These are phyloP conservation scores for Hemaris fuciformis DNA, from an alignment of 2,888 invertebrate species.

Conservation along the genomic window DNA sequence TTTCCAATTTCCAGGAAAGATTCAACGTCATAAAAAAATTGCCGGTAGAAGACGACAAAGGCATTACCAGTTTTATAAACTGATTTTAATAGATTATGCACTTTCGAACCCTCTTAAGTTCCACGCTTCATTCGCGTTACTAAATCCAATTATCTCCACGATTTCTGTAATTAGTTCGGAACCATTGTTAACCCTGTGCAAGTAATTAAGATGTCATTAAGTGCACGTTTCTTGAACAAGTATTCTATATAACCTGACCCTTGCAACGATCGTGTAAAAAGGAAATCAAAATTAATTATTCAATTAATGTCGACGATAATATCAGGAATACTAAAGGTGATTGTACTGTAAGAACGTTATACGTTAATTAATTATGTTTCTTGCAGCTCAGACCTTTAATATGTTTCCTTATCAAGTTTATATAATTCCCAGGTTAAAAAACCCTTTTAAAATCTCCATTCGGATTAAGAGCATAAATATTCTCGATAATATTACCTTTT, in stretches of 20 bases:
- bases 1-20: not conserved
- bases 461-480: too few species aligned
- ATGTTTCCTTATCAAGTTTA: too few species aligned
- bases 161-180: not conserved
- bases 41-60: not conserved
- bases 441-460: too few species aligned
- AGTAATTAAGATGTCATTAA: not conserved
- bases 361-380: too few species aligned
- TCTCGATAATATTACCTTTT: too few species aligned
- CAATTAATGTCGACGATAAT: not conserved
- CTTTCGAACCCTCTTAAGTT: not conserved
- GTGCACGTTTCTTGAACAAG: not conserved
- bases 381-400: too few species aligned
- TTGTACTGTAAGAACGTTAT: not conserved
- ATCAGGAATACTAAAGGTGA: not conserved
- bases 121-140: not conserved
- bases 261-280: not conserved
- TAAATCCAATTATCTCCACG: slow-evolving; percentile 17
- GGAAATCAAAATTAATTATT: not conserved
- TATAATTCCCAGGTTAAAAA: too few species aligned
- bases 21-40: not conserved
- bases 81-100: not conserved
- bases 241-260: not conserved
- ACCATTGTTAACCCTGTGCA: not conserved
- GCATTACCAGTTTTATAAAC: not conserved